Evolutionary conservation across 1,140 invertebrate genomes (phyloP), one percentile per base, ranked within the genome.

Genomic region (Drosophila ercepeae): DNA sequence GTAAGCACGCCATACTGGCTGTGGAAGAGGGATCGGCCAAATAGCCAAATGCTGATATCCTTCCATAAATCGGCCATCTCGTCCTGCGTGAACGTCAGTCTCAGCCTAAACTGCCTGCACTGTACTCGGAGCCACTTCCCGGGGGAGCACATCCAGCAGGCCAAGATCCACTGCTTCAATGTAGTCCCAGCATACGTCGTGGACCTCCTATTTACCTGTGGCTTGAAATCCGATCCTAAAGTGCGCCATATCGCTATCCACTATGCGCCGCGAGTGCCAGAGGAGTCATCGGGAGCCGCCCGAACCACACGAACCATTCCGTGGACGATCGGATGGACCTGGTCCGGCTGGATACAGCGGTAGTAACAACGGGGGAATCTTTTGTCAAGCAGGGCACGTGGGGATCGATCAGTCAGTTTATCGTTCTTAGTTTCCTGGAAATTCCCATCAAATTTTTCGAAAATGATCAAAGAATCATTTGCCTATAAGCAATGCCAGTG

Each of bases 401-500:
- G 8, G 14, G 32, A 25, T 50, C 32, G 45, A 9, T 49, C 46
- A 32, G 19, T 34, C 27, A 57, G 32, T 27, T 59, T 50, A 13
- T 13, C 34, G 55, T 70, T 71, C 32, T 46, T 72, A 71, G 48
- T 63, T 36, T 63, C 49, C 45, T 63, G 49, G 49, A 64, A 68
- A 21, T 61, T 48, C 14, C 57, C 29, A 61, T 49, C 60, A 76
- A 82, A 88, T 81, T 69, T 54, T 74, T 53, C 50, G 52, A 68
- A 88, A 88, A 84, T 84, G 81, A 74, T 76, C 70, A 58, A 44
- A 53, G 58, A 76, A 88, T 75, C 76, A 72, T 76, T 86, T 52
- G 63, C 61, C 55, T 73, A 58, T 86, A 84, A 83, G 79, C 65
- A 78, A 84, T 84, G 79, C 76, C 63, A 84, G 76, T 86, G 64